A percentile compares a stretch with the other conserved stretches of the same genome.
phyloP scores from a whole-genome alignment of 2,888 invertebrate genomes.

The Ischnus inquisitorius region DNA sequence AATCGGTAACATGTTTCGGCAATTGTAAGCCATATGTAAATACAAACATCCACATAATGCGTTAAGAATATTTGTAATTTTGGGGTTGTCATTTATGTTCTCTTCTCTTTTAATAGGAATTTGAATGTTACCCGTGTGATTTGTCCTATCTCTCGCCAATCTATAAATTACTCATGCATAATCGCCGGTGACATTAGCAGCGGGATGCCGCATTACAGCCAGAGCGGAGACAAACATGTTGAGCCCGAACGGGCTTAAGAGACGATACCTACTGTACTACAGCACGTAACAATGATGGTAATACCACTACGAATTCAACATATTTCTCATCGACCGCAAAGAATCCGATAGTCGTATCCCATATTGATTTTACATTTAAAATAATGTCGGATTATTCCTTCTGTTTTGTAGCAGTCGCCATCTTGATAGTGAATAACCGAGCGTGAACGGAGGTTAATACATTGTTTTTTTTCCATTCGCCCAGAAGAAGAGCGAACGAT shows the following conservation, averaged over 20 bases:
- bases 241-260: not conserved
- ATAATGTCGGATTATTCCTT: too few species aligned
- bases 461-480: not conserved
- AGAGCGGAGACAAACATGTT: not conserved
- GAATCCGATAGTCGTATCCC: too few species aligned
- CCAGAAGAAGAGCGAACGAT: not conserved
- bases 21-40: constrained; percentile 24
- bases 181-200: not conserved
- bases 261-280: not conserved
- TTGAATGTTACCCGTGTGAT: constrained; percentile 23
- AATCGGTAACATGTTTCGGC: constrained; percentile 2
- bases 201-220: not conserved
- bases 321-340: not conserved
- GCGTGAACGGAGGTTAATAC: not conserved
- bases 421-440: not conserved
- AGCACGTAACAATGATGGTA: not conserved
- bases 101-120: constrained; percentile 46
- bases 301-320: not conserved
- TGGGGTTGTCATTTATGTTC: constrained; percentile 55
- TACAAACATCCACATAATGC: constrained; percentile 43
- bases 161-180: constrained; percentile 33
- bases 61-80: constrained; percentile 26
- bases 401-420: not conserved
- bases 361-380: too few species aligned
- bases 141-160: constrained; percentile 36